These are phyloP conservation scores for Parauchenoglanis punctatus DNA, from an alignment of 2,797 vertebrate species.

Conservation along the genomic window DNA sequence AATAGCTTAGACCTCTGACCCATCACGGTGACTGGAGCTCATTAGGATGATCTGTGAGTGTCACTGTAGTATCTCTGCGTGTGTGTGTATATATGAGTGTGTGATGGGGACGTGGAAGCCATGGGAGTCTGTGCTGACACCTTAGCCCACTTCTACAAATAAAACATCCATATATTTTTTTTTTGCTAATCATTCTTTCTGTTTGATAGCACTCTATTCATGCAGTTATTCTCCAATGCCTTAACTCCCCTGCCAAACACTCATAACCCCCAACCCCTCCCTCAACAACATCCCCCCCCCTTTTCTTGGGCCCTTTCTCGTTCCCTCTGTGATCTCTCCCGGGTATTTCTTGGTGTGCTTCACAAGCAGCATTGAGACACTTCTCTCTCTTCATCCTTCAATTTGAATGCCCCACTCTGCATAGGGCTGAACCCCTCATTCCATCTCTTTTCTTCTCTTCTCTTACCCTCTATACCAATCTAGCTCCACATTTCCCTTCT, in stretches of 20 bases:
- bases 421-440: slow-evolving; percentile 18
- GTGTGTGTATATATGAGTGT: slow-evolving; percentile 19
- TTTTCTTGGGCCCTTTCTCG: background rate
- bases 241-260: too few species aligned
- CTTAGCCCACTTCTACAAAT: slow-evolving; percentile 42
- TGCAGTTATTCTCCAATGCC: background rate
- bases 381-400: slow-evolving; percentile 6
- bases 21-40: slow-evolving; percentile 71
- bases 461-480: slow-evolving; percentile 21
- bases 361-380: slow-evolving; percentile 17
- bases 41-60: slow-evolving; percentile 72
- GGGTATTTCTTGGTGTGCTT: background rate
- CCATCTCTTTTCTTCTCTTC: slow-evolving; percentile 30
- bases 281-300: background rate
- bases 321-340: background rate
- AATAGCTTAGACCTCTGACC: slow-evolving; percentile 77
- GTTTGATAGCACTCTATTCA: background rate
- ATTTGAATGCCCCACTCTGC: slow-evolving; percentile 35
- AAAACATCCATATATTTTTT: slow-evolving; percentile 24
- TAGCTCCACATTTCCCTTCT: slow-evolving; percentile 20
- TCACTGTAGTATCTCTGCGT: slow-evolving; percentile 49
- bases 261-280: background rate
- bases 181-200: slow-evolving; percentile 17
- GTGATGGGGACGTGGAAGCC: slow-evolving; percentile 58
- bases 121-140: slow-evolving; percentile 31